phyloP scores from a whole-genome alignment of 1,140 invertebrate genomes.

The Anadara kagoshimensis region DNA sequence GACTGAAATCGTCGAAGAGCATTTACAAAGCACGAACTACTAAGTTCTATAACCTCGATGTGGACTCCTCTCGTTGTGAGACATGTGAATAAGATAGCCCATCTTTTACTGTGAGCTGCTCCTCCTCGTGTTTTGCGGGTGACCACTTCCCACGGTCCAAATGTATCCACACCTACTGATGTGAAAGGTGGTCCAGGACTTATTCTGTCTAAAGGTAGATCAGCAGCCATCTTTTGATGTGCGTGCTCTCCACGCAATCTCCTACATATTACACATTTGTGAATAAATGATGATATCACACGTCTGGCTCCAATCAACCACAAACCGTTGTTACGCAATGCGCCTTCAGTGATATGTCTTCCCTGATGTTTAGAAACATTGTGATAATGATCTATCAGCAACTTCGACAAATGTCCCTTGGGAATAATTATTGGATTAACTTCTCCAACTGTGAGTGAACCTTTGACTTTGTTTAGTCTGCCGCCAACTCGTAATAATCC shows the following conservation, averaged over 20 bases:
- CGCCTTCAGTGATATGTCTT: conserved; percentile 2
- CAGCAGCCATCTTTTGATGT: conserved; percentile 21
- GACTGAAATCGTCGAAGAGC: conserved; percentile 8
- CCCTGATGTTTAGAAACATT: conserved; percentile 28
- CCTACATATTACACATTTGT: conserved; percentile 27
- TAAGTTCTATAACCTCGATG: conserved; percentile 10
- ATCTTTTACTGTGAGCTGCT: neutral
- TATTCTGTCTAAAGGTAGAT: conserved; percentile 6
- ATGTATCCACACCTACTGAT: conserved; percentile 9
- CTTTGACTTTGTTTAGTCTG: conserved; percentile 1
- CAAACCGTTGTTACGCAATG: conserved; percentile 4
- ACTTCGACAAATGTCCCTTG: conserved; percentile 19
- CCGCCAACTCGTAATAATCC: conserved; percentile 35
- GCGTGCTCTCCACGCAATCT: conserved; percentile 11
- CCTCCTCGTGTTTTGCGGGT: conserved; percentile 14
- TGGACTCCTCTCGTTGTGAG: conserved; percentile 28
- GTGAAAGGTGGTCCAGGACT: conserved; percentile 11
- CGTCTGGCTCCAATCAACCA: conserved; percentile 19
- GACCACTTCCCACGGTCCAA: conserved; percentile 22
- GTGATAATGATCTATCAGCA: conserved; percentile 29
- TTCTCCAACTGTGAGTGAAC: neutral
- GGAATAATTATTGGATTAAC: conserved; percentile 34
- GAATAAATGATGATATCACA: conserved; percentile 4
- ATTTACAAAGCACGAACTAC: conserved; percentile 16
- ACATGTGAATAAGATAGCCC: conserved; percentile 37